Base-by-base conservation (phyloP, 1,140 invertebrate species). In the Berghia stephanieae region DNA sequence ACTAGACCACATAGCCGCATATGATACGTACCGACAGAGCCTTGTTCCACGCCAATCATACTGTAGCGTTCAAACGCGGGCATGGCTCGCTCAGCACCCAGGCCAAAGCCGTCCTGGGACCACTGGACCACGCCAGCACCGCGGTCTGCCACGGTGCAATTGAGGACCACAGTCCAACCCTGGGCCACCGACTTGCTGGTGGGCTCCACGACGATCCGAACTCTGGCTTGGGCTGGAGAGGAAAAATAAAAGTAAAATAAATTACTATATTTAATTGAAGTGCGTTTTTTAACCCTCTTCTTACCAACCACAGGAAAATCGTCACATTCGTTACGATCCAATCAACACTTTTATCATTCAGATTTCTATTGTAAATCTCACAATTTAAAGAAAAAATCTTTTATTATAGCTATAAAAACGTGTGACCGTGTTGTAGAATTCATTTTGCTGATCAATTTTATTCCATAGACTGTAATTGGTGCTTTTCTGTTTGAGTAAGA, bases 101-200 rank as follows among this genome's bases (percentile, higher is more conserved):
- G 92, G 38, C 94, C 95, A 87, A 97, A 96, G 76, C 96, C 96
- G 90, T 97, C 95, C 89, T 97, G 97, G 66, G 95, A 95, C 96
- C 96, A 98, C 86, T 98, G 96, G 74, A 97, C 95, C 79, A 92
- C 92, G 21, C 96, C 96, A 24, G 92, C 93, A n/a, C n/a, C n/a
- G 83, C 94, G 90, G 89, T 97, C 94, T 46, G 93, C 92, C 21
- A 98, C 93, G 83, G 94, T 94, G 89, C 96, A 98, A 79, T 94
- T 92, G 80, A 98, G 90, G 76, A 94, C 93, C 0, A 94, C 93
- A 81, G 95, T 94, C 13, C 5, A 93, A 92, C 73, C 60, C 31
- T 75, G 46, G 16, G 60, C 42, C 3, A 66, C 74, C 3, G 57
- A 66, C 8, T 10, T 3, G 43, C 68, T 75, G 38, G 13, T 34